Percentiles rank a stretch among this genome's conserved stretches.
Evolutionary conservation across 2,797 vertebrate genomes (phyloP).

Genomic region (Enteromius unitaeniatus): DNA sequence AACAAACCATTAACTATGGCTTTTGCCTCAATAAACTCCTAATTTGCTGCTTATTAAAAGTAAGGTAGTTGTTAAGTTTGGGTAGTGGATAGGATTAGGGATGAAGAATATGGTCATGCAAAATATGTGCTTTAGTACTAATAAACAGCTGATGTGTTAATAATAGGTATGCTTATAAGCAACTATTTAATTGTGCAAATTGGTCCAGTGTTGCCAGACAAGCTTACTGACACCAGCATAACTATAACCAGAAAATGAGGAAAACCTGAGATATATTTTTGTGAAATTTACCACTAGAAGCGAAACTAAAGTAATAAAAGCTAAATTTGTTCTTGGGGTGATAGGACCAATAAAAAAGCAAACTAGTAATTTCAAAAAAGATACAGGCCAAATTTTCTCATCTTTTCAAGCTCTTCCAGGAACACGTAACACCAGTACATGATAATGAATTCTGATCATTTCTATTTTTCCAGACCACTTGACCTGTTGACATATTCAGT

Average conservation of each 20-base stretch:
- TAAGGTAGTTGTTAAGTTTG: background rate
- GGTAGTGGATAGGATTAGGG: background rate
- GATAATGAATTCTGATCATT: constrained; percentile 53
- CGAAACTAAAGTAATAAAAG: background rate
- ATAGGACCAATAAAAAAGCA: background rate
- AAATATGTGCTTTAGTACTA: background rate
- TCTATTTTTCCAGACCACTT: constrained; percentile 53
- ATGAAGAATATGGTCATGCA: background rate
- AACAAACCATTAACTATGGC: background rate
- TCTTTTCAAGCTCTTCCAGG: constrained; percentile 23
- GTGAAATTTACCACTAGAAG: background rate
- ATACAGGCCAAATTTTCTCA: background rate
- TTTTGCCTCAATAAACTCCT: background rate
- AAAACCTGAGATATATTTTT: background rate
- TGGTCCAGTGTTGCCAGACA: background rate
- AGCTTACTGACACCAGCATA: too few relatives aligned
- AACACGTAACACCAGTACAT: constrained; percentile 36
- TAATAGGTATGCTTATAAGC: background rate
- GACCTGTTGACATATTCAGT: constrained; percentile 47
- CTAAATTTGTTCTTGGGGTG: background rate
- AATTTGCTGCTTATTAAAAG: background rate
- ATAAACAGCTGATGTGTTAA: background rate
- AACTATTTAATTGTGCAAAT: background rate
- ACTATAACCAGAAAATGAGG: too few relatives aligned
- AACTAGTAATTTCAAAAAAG: background rate